Conservation (phyloP, 2,113 vertebrate genomes). For the Beaufortia kweichowensis region DNA sequence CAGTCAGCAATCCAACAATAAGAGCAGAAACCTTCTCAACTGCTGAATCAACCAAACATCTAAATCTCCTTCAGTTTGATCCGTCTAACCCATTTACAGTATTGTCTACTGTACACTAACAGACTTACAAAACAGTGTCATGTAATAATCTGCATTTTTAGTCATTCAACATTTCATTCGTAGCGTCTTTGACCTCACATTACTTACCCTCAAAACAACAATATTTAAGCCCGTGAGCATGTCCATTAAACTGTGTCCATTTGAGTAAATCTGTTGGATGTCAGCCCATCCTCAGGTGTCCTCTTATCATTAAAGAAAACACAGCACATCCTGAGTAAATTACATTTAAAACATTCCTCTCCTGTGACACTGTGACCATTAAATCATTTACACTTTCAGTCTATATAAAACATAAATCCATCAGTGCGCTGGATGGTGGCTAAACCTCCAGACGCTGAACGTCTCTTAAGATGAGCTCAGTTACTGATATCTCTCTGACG, state of each 20-base stretch:
- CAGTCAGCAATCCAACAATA: slow-evolving; percentile 66
- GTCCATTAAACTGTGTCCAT: background rate
- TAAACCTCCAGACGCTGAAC: slow-evolving; percentile 19
- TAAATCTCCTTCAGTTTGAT: background rate
- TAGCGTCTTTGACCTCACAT: slow-evolving; percentile 15
- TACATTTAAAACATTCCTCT: slow-evolving; percentile 30
- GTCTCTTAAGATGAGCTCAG: background rate
- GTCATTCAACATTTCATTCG: too few species aligned
- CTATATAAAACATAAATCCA: slow-evolving; percentile 41
- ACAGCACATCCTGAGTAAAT: background rate
- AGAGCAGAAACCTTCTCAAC: slow-evolving; percentile 60
- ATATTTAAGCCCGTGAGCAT: background rate
- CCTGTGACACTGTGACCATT: slow-evolving; percentile 41
- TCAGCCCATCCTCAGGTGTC: slow-evolving; percentile 1
- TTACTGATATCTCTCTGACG: slow-evolving; percentile 10
- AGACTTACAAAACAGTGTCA: too few species aligned
- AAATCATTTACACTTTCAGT: slow-evolving; percentile 58
- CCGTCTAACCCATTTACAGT: background rate
- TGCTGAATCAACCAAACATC: background rate
- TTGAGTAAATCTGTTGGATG: background rate
- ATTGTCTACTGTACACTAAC: background rate
- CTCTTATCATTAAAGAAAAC: background rate
- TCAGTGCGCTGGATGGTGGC: background rate
- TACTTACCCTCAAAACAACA: background rate
- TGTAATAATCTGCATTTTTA: too few species aligned